Evolutionary conservation across 2,797 vertebrate genomes (phyloP).

Genomic region (Mycteria americana): DNA sequence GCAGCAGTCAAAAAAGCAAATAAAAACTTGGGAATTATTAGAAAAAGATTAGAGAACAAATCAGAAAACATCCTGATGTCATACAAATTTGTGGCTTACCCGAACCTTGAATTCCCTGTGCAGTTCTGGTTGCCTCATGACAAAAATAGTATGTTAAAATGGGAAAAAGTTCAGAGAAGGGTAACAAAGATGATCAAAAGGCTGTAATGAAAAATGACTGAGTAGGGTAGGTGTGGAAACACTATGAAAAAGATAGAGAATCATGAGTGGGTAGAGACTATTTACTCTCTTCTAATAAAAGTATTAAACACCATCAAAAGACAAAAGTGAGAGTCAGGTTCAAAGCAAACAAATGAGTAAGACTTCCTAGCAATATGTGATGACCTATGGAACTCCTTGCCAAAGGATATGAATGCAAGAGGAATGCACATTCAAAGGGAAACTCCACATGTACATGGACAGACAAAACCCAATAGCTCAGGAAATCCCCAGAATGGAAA

Average conservation of each 20-base stretch:
- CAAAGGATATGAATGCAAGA: not conserved
- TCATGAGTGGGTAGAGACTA: not conserved
- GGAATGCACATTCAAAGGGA: not conserved
- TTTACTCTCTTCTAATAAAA: not conserved
- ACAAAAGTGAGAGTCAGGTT: not conserved
- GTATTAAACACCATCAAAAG: not conserved
- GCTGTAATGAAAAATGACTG: not conserved
- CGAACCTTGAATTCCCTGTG: not conserved
- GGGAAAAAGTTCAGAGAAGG: not conserved
- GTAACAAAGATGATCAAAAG: not conserved
- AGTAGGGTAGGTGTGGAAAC: not conserved
- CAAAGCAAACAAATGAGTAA: not conserved
- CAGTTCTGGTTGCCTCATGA: not conserved
- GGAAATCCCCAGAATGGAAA: not conserved
- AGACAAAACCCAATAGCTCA: not conserved
- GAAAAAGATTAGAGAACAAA: not conserved
- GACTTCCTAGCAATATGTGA: not conserved
- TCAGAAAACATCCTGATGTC: not conserved
- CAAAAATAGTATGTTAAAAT: not conserved
- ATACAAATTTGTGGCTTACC: not conserved
- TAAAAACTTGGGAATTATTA: not conserved
- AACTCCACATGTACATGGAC: not conserved
- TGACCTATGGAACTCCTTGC: not conserved
- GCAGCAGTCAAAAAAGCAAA: not conserved
- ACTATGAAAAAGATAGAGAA: not conserved